These are phyloP conservation scores for Gouania willdenowi DNA, from an alignment of 2,797 vertebrate genomes.

Conservation along the genomic window DNA sequence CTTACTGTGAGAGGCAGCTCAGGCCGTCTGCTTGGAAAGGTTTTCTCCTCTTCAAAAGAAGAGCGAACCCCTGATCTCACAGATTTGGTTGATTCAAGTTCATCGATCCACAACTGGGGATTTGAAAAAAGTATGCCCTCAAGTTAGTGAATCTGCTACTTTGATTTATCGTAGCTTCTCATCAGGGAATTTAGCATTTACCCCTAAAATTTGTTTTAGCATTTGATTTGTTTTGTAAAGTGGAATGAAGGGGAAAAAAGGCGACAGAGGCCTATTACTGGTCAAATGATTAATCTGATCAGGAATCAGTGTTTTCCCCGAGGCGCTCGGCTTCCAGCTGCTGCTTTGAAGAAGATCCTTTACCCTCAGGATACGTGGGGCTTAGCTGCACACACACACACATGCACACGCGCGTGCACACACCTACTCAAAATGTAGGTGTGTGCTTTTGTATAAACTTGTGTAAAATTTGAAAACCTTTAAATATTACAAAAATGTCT, in stretches of 20 bases:
- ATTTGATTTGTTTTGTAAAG: conserved; percentile 61
- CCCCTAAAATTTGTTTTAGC: conserved; percentile 44
- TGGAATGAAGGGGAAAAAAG: conserved; percentile 37
- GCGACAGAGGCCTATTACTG: conserved; percentile 51
- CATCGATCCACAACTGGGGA: conserved; percentile 60
- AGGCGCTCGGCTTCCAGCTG: conserved; percentile 64
- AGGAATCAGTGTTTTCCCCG: conserved; percentile 67
- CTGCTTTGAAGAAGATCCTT: conserved; percentile 81
- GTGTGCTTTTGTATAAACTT: too few relatives aligned
- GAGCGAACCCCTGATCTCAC: conserved; percentile 66
- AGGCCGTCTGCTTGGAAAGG: conserved; percentile 61
- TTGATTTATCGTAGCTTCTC: conserved; percentile 57
- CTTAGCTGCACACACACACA: conserved; percentile 67
- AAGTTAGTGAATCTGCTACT: conserved; percentile 56
- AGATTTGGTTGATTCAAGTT: conserved; percentile 71
- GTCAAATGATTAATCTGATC: conserved; percentile 71
- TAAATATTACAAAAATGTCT: too few relatives aligned
- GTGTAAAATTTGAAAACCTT: too few relatives aligned
- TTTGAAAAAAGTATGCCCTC: conserved; percentile 35
- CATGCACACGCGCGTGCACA: background rate
- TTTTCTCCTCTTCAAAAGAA: conserved; percentile 79
- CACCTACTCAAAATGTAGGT: conserved; percentile 1
- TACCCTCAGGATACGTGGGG: conserved; percentile 70
- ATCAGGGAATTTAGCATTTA: conserved; percentile 50
- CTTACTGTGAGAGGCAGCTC: conserved; percentile 65